Evolutionary conservation across 2,113 vertebrate species (phyloP).

Genomic region (Chrysemys picta): DNA sequence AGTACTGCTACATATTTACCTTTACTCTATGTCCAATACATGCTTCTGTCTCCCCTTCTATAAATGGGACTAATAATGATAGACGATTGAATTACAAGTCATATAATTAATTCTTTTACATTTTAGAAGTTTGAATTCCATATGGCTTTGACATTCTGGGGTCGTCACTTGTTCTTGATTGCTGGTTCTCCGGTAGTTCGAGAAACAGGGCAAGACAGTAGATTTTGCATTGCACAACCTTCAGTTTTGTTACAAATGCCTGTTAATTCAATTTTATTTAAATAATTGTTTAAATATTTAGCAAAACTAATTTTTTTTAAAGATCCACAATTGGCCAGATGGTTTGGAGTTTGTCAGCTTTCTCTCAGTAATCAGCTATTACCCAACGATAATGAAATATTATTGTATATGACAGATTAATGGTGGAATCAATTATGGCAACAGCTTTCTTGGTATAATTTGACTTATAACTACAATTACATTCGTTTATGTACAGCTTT

Average conservation of each 20-base stretch:
- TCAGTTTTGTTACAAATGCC: neutral
- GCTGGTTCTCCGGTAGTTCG: neutral
- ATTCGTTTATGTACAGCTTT: neutral
- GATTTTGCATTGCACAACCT: neutral
- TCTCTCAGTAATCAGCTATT: neutral
- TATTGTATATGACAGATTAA: neutral
- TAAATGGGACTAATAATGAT: neutral
- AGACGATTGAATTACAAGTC: neutral
- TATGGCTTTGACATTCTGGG: neutral
- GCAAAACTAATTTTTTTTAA: neutral
- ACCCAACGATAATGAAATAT: neutral
- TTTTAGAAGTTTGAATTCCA: neutral
- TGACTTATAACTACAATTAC: neutral
- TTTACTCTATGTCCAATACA: neutral
- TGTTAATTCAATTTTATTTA: neutral
- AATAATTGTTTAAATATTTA: neutral
- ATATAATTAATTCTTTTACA: neutral
- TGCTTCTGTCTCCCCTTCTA: neutral
- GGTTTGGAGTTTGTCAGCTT: neutral
- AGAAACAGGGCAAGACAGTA: neutral
- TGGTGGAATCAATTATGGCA: neutral
- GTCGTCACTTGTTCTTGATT: rapidly evolving
- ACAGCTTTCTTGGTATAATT: neutral
- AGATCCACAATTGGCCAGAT: neutral
- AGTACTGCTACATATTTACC: too few relatives aligned